Evolutionary conservation across 2,888 invertebrate genomes (phyloP), one percentile per base, ranked within the genome.

Genomic region (Drosophila siamana): DNA sequence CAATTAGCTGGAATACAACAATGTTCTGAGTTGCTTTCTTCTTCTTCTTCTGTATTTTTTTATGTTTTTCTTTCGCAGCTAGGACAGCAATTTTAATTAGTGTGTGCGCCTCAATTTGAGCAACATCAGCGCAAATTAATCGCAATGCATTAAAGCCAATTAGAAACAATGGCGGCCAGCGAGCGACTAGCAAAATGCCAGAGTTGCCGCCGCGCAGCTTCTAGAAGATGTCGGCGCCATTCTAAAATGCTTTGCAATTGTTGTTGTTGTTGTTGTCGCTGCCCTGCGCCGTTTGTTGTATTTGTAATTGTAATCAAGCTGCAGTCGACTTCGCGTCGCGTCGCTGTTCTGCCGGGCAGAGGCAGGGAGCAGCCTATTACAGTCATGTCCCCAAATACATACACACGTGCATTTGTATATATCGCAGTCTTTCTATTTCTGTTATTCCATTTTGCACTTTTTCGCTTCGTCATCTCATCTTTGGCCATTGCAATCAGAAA

Each of bases 101-200:
- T 88, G 69, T 67, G 74, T 70, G 74, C 47, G 70, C 67, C 60
- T 67, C 41, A 69, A 70, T 79, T 80, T 75, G 38, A 65, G 77
- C 81, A 65, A 51, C 85, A 86, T 77, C 74, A 77, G 75, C 62
- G 72, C 82, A 77, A 88, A 86, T 83, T 89, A 84, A 83, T 83
- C 85, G 88, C 78, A 81, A 66, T 64, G 79, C 77, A 88, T 88
- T 89, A 80, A 83, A 79, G 66, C 80, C 88, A 85, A 89, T 85
- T 85, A 85, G 74, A 76, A 76, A 59, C 50, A 67, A 67, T 57
- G 61, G 52, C 40, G n/a, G 30, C 38, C 16, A 52, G 30, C 30
- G 24, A 57, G 41, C 40, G 55, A 30, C 38, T 19, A 36, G 19
- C 19, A 3, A 43, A 44, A 48, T 16, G 22, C 36, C 38, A 15